phyloP scores from a whole-genome alignment of 1,140 invertebrate genomes.

The Mamestra configurata region DNA sequence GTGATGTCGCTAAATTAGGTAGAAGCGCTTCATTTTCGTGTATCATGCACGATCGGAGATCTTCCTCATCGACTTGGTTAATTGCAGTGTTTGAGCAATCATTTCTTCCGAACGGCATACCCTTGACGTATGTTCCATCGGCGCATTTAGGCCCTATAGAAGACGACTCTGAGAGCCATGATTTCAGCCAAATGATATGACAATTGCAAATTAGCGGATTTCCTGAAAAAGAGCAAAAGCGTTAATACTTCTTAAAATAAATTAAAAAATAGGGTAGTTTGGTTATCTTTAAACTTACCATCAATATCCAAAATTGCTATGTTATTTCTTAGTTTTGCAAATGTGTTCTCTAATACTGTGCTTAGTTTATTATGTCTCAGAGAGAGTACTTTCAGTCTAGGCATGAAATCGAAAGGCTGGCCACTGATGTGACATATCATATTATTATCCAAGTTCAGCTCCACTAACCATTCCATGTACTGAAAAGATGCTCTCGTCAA shows the following conservation, averaged over 20 bases:
- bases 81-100: conserved; percentile 89
- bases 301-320: conserved; percentile 95
- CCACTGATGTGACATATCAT: conserved; percentile 91
- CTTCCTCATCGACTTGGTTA: conserved; percentile 77
- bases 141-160: conserved; percentile 92
- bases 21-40: conserved; percentile 90
- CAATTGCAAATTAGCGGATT: conserved; percentile 95
- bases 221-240: conserved; percentile 87
- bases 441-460: conserved; percentile 94
- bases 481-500: conserved; percentile 90
- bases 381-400: conserved; percentile 93
- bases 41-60: conserved; percentile 87
- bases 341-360: conserved; percentile 92
- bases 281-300: conserved; percentile 88
- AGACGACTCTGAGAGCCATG: conserved; percentile 93
- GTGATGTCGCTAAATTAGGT: conserved; percentile 85
- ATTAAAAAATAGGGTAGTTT: not conserved
- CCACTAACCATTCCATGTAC: conserved; percentile 94
- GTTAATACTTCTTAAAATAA: not conserved
- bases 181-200: conserved; percentile 93
- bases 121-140: conserved; percentile 92
- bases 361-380: conserved; percentile 93
- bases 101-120: conserved; percentile 90
- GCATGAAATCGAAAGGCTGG: conserved; percentile 94
- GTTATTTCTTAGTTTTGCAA: conserved; percentile 92